phyloP scores from a whole-genome alignment of 2,113 vertebrate genomes.

The Sphyrna mokarran region DNA sequence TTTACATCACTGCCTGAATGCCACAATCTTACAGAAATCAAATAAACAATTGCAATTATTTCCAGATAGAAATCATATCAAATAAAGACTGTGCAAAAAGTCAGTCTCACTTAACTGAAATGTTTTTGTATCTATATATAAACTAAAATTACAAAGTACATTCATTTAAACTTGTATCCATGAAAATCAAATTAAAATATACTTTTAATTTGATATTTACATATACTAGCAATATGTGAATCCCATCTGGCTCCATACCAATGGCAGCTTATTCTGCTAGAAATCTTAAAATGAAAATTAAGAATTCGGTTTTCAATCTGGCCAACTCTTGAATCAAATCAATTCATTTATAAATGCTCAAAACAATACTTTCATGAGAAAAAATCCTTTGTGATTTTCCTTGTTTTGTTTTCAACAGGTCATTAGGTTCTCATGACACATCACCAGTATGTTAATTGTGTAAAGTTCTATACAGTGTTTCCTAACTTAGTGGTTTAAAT shows the following conservation, averaged over 20 bases:
- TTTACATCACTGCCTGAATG: not conserved
- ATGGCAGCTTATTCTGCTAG: not conserved
- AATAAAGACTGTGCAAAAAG: slow-evolving; percentile 50
- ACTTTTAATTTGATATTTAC: not conserved
- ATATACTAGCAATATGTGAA: not conserved
- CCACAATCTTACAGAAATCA: not conserved
- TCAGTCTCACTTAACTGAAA: not conserved
- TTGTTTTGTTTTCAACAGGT: not conserved
- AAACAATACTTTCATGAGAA: slow-evolving; percentile 80
- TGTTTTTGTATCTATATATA: not conserved
- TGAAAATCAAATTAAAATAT: not conserved
- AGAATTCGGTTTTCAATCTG: slow-evolving; percentile 49
- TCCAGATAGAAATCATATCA: slow-evolving; percentile 58
- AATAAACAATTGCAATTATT: slow-evolving; percentile 54
- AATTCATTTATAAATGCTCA: slow-evolving; percentile 94
- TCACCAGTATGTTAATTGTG: not conserved
- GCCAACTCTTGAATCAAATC: slow-evolving; percentile 76
- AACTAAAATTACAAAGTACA: not conserved
- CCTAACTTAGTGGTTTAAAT: not conserved
- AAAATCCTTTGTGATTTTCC: slow-evolving; percentile 26
- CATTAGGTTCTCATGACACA: not conserved
- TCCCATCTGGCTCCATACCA: not conserved
- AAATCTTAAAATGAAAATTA: slow-evolving; percentile 37
- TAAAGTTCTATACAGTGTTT: not conserved
- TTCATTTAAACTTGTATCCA: not conserved